Conservation (phyloP, 2,888 invertebrate genomes). For the Meandrusa payeni region DNA sequence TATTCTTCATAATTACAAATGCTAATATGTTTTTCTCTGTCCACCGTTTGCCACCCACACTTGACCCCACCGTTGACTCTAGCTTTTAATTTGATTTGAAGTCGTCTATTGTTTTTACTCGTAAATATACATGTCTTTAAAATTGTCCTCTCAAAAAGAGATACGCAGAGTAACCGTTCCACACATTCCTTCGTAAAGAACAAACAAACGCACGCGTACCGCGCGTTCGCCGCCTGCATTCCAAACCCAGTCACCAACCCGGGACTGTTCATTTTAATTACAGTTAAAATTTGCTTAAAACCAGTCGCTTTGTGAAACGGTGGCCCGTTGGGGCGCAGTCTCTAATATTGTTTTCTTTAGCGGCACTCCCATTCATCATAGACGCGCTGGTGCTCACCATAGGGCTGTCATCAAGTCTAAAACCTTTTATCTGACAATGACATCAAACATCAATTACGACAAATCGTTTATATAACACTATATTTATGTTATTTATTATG, state of each 20-base stretch:
- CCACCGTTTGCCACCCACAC: too few relatives aligned
- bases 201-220: constrained; percentile 10
- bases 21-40: too few relatives aligned
- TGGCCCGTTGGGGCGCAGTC: constrained; percentile 6
- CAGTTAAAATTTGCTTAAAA: constrained; percentile 17
- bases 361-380: constrained; percentile 29
- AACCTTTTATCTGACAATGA: too few relatives aligned
- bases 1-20: too few relatives aligned
- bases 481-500: too few relatives aligned
- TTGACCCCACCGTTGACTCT: too few relatives aligned
- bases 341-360: constrained; percentile 29
- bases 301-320: constrained; percentile 7
- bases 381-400: constrained; percentile 18
- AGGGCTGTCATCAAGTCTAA: constrained; percentile 28
- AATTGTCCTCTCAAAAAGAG: background rate
- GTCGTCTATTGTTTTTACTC: too few relatives aligned
- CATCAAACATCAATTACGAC: too few relatives aligned
- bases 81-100: too few relatives aligned
- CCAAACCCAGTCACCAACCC: constrained; percentile 1
- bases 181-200: constrained; percentile 1
- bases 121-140: background rate
- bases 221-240: constrained; percentile 8
- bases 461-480: too few relatives aligned
- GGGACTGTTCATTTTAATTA: constrained; percentile 22
- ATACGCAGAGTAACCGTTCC: background rate